Evolutionary conservation across 2,888 invertebrate species (phyloP).

Genomic region (Teinopalpus imperialis): DNA sequence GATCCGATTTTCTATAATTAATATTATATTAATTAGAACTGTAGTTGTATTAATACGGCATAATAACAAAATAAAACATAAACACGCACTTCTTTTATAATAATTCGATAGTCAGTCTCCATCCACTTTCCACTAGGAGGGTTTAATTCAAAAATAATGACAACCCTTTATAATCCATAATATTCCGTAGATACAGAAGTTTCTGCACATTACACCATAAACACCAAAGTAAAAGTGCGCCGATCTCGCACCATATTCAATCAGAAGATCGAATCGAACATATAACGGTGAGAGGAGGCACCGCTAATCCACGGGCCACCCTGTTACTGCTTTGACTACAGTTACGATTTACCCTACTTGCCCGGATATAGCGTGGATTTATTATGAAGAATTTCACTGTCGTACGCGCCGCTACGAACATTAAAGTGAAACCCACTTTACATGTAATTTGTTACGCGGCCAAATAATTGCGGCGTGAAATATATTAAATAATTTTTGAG

Average conservation of each 20-base stretch:
- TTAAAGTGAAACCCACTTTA: conserved; percentile 22
- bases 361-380: conserved; percentile 36
- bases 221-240: conserved; percentile 18
- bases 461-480: conserved; percentile 5
- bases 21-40: too few relatives aligned
- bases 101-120: too few relatives aligned
- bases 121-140: too few relatives aligned
- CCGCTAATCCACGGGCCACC: conserved; percentile 43
- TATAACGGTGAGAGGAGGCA: conserved; percentile 40
- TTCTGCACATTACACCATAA: not conserved
- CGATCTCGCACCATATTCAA: conserved; percentile 37
- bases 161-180: too few relatives aligned
- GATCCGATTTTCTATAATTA: too few relatives aligned
- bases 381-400: conserved; percentile 31
- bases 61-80: too few relatives aligned
- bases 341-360: conserved; percentile 51
- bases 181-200: conserved; percentile 5
- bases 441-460: conserved; percentile 14
- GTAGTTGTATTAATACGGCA: too few relatives aligned
- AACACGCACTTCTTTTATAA: too few relatives aligned
- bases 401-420: conserved; percentile 13
- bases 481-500: conserved; percentile 5
- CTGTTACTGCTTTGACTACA: conserved; percentile 37
- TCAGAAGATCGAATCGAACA: conserved; percentile 38
- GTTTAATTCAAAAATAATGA: too few relatives aligned